These are phyloP conservation scores for Motacilla tschutschensis DNA, from an alignment of 2,113 vertebrate genomes.

Conservation along the genomic window DNA sequence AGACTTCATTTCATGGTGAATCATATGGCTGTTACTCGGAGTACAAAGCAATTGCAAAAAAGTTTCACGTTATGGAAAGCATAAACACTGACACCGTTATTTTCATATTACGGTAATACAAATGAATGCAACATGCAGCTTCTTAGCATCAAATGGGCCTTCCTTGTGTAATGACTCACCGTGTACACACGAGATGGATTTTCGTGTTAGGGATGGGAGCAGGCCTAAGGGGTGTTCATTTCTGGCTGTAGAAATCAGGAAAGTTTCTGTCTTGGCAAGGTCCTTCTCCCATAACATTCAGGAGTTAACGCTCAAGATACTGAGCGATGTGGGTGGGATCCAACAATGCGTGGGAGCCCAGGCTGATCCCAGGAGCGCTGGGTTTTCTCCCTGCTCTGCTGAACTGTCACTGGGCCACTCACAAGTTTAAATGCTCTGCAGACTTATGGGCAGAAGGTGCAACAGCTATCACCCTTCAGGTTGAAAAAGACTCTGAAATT, in stretches of 20 bases:
- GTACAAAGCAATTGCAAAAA: constrained; percentile 79
- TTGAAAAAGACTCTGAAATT: neutral
- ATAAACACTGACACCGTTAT: constrained; percentile 68
- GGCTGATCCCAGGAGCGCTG: rapidly evolving
- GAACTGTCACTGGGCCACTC: neutral
- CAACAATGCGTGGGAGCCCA: neutral
- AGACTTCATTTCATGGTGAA: constrained; percentile 88
- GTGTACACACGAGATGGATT: neutral
- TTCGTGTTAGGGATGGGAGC: neutral
- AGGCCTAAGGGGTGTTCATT: neutral
- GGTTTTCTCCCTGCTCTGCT: neutral
- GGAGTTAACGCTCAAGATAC: neutral
- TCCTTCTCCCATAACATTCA: neutral
- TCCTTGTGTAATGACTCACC: neutral
- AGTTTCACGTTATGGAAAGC: constrained; percentile 73
- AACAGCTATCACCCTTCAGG: neutral
- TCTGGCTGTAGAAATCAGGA: neutral
- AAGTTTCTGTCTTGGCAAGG: neutral
- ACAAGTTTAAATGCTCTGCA: neutral
- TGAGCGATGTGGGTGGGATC: rapidly evolving
- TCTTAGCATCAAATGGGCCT: constrained; percentile 17
- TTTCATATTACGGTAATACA: constrained; percentile 72
- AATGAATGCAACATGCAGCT: constrained; percentile 49
- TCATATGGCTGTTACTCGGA: constrained; percentile 79
- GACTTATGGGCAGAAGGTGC: rapidly evolving